phyloP scores from a whole-genome alignment of 2,888 invertebrate genomes.

The Bembecia ichneumoniformis region DNA sequence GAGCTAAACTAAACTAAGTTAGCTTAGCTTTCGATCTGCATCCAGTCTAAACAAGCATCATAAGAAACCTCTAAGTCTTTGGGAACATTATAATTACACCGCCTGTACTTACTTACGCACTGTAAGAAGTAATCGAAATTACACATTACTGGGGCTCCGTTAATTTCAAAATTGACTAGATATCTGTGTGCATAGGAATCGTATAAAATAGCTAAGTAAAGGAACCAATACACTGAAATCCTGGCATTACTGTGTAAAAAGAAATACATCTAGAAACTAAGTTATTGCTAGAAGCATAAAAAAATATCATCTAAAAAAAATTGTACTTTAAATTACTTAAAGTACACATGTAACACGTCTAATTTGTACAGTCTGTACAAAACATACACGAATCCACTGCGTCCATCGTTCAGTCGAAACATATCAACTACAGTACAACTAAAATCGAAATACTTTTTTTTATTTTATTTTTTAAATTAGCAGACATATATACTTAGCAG shows the following conservation, averaged over 20 bases:
- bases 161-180: constrained; percentile 73
- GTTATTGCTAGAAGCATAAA: constrained; percentile 57
- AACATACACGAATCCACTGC: constrained; percentile 35
- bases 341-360: constrained; percentile 56
- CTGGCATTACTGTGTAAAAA: constrained; percentile 58
- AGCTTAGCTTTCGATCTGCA: too few relatives aligned
- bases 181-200: constrained; percentile 71
- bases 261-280: constrained; percentile 43
- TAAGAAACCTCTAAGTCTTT: too few relatives aligned
- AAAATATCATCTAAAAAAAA: constrained; percentile 44
- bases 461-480: constrained; percentile 29
- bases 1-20: too few relatives aligned
- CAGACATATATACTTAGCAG: constrained; percentile 25
- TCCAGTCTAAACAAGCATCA: too few relatives aligned
- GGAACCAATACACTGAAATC: constrained; percentile 66
- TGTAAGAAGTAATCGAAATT: constrained; percentile 30
- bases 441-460: constrained; percentile 22
- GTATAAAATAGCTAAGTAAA: constrained; percentile 67
- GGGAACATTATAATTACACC: constrained; percentile 34
- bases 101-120: constrained; percentile 34
- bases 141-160: constrained; percentile 42
- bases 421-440: constrained; percentile 18
- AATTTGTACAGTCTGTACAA: constrained; percentile 67
- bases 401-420: constrained; percentile 47
- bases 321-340: constrained; percentile 63